Conservation (phyloP, 2,888 invertebrate genomes). For the Eulithis testata region DNA sequence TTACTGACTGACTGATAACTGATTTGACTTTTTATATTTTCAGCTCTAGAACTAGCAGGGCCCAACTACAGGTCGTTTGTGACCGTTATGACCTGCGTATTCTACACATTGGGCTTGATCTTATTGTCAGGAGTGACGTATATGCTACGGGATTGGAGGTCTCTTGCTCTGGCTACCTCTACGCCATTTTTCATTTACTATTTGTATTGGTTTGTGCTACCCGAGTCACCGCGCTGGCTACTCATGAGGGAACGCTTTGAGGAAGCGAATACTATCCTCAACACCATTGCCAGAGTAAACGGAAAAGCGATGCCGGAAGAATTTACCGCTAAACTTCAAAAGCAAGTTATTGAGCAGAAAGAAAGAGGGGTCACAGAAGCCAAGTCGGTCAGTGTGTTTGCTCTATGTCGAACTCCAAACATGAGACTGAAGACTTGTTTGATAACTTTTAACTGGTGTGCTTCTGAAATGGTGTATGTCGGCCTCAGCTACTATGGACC, state of each 20-base stretch:
- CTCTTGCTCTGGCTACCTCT: constrained; percentile 91
- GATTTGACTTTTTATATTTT: constrained; percentile 49
- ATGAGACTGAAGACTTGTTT: constrained; percentile 94
- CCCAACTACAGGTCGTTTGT: constrained; percentile 96
- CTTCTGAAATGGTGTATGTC: constrained; percentile 96
- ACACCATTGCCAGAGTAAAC: constrained; percentile 91
- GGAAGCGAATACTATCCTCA: constrained; percentile 91
- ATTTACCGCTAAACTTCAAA: constrained; percentile 89
- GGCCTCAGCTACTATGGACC: constrained; percentile 96
- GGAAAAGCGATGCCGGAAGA: constrained; percentile 89
- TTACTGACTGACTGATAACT: no score
- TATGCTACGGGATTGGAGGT: constrained; percentile 92
- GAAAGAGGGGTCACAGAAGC: constrained; percentile 77
- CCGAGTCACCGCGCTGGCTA: constrained; percentile 97
- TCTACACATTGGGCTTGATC: constrained; percentile 94
- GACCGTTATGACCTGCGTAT: constrained; percentile 95
- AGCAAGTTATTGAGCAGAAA: constrained; percentile 87
- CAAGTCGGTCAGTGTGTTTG: constrained; percentile 82
- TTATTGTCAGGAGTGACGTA: constrained; percentile 94
- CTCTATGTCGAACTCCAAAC: constrained; percentile 92
- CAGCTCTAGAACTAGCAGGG: constrained; percentile 95
- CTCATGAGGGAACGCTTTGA: constrained; percentile 91
- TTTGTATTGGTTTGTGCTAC: constrained; percentile 93
- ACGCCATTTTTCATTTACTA: constrained; percentile 94
- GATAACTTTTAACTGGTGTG: constrained; percentile 96